These are phyloP conservation scores for Martes martes DNA, from an alignment of 2,113 vertebrate genomes.

Conservation along the genomic window DNA sequence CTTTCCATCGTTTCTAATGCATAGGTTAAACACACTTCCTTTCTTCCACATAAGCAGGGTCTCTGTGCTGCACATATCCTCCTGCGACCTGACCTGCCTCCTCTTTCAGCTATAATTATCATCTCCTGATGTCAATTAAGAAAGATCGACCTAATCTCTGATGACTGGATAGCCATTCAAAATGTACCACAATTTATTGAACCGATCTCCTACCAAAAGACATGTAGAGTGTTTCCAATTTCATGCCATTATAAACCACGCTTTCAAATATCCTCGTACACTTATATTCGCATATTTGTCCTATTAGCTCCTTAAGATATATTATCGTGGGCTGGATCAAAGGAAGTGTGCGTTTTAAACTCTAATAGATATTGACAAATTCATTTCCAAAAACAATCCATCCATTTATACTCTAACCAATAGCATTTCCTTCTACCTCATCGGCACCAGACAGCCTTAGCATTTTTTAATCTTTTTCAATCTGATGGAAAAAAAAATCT, in stretches of 20 bases:
- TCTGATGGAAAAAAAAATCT: neutral
- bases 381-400: slow-evolving; percentile 33
- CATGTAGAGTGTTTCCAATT: neutral
- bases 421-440: neutral
- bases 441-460: neutral
- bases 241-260: neutral
- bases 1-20: neutral
- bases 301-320: slow-evolving; percentile 10
- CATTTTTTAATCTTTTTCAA: slow-evolving; percentile 30
- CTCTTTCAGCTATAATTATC: neutral
- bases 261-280: neutral
- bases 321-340: neutral
- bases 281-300: slow-evolving; percentile 4
- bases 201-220: neutral
- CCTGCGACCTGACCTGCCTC: neutral
- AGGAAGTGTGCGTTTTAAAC: slow-evolving; percentile 27
- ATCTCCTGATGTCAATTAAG: neutral
- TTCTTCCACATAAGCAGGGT: neutral
- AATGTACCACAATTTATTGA: neutral
- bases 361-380: slow-evolving; percentile 59
- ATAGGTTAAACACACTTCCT: neutral
- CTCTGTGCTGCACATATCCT: neutral
- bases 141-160: neutral
- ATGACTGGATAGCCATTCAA: neutral
- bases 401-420: neutral